These are phyloP conservation scores for Antechinus stuartii DNA, from an alignment of 2,113 vertebrate species.

Conservation along the genomic window DNA sequence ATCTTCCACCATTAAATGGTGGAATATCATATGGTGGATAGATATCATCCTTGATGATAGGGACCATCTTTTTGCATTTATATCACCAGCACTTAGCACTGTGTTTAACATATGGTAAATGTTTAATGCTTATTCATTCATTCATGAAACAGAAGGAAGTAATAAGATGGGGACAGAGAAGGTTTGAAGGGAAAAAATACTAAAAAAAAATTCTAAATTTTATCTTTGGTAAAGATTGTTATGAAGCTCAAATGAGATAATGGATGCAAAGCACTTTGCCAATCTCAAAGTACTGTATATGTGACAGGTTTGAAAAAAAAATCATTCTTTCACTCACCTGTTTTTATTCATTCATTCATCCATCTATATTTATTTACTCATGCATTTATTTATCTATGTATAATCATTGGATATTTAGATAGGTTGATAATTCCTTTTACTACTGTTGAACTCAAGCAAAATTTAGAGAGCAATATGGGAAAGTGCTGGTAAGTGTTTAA, in stretches of 20 bases:
- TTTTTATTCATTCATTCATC: not conserved
- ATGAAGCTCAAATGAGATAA: not conserved
- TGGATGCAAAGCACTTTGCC: not conserved
- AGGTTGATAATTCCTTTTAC: not conserved
- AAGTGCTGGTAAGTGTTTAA: not conserved
- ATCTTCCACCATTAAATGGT: not conserved
- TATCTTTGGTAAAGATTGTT: not conserved
- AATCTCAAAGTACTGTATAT: not conserved
- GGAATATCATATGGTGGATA: too few species aligned
- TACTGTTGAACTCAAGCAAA: not conserved
- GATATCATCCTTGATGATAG: not conserved
- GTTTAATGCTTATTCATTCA: not conserved
- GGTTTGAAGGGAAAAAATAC: not conserved
- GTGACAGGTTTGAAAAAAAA: not conserved
- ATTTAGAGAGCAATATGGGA: not conserved
- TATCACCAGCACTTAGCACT: too few species aligned
- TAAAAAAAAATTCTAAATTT: not conserved
- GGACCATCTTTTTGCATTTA: not conserved
- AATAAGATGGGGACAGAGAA: not conserved
- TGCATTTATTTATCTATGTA: not conserved
- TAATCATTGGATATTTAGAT: not conserved
- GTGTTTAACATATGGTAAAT: not conserved
- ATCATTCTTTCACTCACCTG: not conserved
- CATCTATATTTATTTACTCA: not conserved
- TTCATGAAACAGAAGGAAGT: not conserved